These are phyloP conservation scores for Harpagoxenus sublaevis DNA, from an alignment of 2,888 invertebrate genomes.

Conservation along the genomic window DNA sequence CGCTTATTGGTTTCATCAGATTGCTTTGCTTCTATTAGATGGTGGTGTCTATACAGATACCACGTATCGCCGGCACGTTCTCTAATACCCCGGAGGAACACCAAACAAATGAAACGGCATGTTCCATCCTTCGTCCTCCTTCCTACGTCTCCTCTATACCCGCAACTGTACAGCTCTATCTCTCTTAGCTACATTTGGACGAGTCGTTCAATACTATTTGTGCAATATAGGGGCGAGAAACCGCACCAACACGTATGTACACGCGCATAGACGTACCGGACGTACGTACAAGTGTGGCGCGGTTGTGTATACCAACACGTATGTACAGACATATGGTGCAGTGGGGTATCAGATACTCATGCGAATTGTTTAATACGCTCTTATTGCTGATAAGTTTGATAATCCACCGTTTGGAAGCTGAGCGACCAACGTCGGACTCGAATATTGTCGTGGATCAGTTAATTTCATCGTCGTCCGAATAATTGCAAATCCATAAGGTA, in stretches of 20 bases:
- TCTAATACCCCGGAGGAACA: slow-evolving; percentile 82
- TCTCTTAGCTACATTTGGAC: slow-evolving; percentile 44
- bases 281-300: not conserved
- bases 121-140: slow-evolving; percentile 53
- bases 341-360: not conserved
- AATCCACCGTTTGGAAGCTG: not conserved
- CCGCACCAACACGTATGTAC: slow-evolving; percentile 59
- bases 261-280: not conserved
- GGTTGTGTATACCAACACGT: not conserved
- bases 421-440: slow-evolving; percentile 6
- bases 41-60: slow-evolving; percentile 81
- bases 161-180: slow-evolving; percentile 26
- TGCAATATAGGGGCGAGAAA: slow-evolving; percentile 72
- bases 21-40: slow-evolving; percentile 83
- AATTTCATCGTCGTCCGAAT: slow-evolving; percentile 57
- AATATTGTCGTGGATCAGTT: slow-evolving; percentile 43
- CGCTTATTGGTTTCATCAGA: slow-evolving; percentile 86
- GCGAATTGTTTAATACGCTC: not conserved
- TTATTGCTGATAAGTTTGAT: not conserved
- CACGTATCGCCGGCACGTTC: slow-evolving; percentile 82
- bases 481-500: slow-evolving; percentile 41
- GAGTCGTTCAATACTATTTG: slow-evolving; percentile 73
- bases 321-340: not conserved
- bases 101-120: slow-evolving; percentile 82
- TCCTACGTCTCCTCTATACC: slow-evolving; percentile 37